A percentile compares a stretch with the other conserved stretches of the same genome.
Conservation (phyloP, 2,113 vertebrate species). For the Nymphicus hollandicus region DNA sequence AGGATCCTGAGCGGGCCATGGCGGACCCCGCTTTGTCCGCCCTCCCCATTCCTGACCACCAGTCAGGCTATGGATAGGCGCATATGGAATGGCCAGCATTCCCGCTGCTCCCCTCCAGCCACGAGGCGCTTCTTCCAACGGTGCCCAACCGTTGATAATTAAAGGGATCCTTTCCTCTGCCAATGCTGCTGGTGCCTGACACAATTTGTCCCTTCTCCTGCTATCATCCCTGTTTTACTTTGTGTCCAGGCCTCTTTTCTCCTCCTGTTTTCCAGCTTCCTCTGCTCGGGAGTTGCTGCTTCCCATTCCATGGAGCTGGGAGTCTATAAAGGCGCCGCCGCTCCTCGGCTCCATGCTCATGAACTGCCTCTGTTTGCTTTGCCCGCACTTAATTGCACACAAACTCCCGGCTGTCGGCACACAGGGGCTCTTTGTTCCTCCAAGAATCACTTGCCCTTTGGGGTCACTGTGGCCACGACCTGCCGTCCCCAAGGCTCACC, state of each 20-base stretch:
- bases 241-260: neutral
- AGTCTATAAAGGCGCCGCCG: neutral
- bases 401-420: neutral
- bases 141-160: neutral
- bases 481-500: neutral
- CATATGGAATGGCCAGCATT: rapidly evolving
- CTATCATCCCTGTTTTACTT: neutral
- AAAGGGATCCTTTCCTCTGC: neutral
- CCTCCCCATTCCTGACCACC: rapidly evolving
- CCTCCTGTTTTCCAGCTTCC: neutral
- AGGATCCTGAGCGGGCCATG: neutral
- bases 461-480: neutral
- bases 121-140: rapidly evolving
- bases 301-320: neutral
- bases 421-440: constrained; percentile 38
- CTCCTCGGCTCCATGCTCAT: neutral
- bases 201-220: neutral
- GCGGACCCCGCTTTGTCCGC: neutral
- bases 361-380: constrained; percentile 44
- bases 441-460: constrained; percentile 49
- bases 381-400: constrained; percentile 59
- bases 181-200: neutral
- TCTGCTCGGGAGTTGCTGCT: neutral
- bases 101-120: neutral
- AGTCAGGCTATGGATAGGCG: neutral